Evolutionary conservation across 2,888 invertebrate genomes (phyloP).

Genomic region (Galerucella nymphaeae): DNA sequence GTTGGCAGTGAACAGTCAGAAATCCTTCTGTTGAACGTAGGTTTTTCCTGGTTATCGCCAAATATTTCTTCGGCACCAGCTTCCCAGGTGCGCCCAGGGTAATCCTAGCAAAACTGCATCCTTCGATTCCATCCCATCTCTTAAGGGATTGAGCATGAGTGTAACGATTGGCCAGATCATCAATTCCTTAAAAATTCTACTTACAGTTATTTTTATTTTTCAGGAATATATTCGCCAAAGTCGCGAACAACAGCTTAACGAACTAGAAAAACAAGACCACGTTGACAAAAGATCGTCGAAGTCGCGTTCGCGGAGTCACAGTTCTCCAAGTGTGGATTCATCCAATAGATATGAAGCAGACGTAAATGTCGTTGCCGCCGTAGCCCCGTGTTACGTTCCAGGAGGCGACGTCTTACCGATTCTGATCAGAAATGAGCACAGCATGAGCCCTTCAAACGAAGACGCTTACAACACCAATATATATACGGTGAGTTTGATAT

Average conservation of each 20-base stretch:
- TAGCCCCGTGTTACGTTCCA: slow-evolving; percentile 66
- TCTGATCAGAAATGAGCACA: slow-evolving; percentile 58
- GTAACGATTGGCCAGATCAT: no score
- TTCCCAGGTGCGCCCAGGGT: no score
- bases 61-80: no score
- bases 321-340: slow-evolving; percentile 54
- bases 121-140: no score
- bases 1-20: no score
- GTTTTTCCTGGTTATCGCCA: no score
- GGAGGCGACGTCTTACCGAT: slow-evolving; percentile 64
- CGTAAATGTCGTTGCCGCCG: slow-evolving; percentile 53
- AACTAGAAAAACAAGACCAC: slow-evolving; percentile 66
- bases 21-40: no score
- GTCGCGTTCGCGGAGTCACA: slow-evolving; percentile 56
- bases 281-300: slow-evolving; percentile 38
- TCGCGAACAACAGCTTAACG: slow-evolving; percentile 81
- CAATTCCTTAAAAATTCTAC: neutral
- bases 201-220: slow-evolving; percentile 45
- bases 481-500: slow-evolving; percentile 53
- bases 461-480: slow-evolving; percentile 56
- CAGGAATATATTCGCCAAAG: slow-evolving; percentile 83
- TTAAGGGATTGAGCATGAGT: no score
- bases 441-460: slow-evolving; percentile 56
- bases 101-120: no score
- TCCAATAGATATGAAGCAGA: slow-evolving; percentile 47